A percentile compares a stretch with the other conserved stretches of the same genome.
Evolutionary conservation across 2,797 vertebrate species (phyloP).

Genomic region (Phalanger gymnotis): DNA sequence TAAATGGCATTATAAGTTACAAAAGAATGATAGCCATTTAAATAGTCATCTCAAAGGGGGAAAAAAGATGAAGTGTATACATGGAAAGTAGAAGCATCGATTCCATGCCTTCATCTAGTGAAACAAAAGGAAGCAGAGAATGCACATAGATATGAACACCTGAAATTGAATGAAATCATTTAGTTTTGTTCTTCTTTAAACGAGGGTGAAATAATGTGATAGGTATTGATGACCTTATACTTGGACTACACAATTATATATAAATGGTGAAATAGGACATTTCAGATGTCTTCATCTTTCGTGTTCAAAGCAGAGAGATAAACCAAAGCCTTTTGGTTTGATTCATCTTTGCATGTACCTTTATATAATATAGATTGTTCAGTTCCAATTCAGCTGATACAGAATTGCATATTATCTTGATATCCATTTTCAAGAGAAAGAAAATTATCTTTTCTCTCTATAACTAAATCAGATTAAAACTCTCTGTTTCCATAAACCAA

Average conservation of each 20-base stretch:
- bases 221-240: background rate
- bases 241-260: slow-evolving; percentile 3
- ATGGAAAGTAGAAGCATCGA: background rate
- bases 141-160: background rate
- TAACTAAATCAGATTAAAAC: slow-evolving; percentile 66
- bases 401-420: slow-evolving; percentile 52
- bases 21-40: background rate
- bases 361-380: slow-evolving; percentile 59
- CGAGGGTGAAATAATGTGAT: slow-evolving; percentile 15
- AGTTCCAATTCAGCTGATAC: slow-evolving; percentile 54
- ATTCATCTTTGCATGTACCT: slow-evolving; percentile 57
- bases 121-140: background rate
- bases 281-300: slow-evolving; percentile 32
- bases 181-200: slow-evolving; percentile 38
- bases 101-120: background rate
- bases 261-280: slow-evolving; percentile 9
- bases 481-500: slow-evolving; percentile 49
- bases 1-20: slow-evolving; percentile 38
- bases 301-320: slow-evolving; percentile 48
- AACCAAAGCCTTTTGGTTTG: slow-evolving; percentile 41
- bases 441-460: slow-evolving; percentile 60
- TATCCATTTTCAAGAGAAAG: slow-evolving; percentile 61
- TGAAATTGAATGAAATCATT: slow-evolving; percentile 24
- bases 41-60: slow-evolving; percentile 46
- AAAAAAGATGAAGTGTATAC: background rate